Evolutionary conservation across 2,797 vertebrate genomes (phyloP).

Genomic region (Phyllotis vaccarum): DNA sequence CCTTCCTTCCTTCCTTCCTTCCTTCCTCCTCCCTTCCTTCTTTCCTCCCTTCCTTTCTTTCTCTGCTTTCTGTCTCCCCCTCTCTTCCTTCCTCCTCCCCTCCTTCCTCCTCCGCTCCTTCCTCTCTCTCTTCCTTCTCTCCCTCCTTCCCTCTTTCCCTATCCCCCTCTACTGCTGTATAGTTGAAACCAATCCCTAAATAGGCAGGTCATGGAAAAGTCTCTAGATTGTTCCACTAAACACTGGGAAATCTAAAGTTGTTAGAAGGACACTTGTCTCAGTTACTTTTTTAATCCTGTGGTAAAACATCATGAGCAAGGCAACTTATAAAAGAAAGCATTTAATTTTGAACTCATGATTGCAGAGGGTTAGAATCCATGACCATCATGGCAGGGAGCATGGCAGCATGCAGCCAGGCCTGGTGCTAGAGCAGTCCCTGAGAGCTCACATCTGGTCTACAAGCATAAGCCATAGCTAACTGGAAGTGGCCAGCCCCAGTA

Average conservation of each 20-base stretch:
- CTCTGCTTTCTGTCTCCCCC: too few species aligned
- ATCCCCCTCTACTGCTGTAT: background rate
- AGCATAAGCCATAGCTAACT: background rate
- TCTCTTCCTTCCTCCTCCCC: too few species aligned
- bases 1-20: too few species aligned
- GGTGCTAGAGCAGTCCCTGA: background rate
- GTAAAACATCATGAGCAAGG: background rate
- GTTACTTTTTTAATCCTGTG: background rate
- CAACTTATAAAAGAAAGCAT: background rate
- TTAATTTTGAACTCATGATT: background rate
- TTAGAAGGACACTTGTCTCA: background rate
- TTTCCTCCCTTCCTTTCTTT: background rate
- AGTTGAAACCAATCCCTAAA: background rate
- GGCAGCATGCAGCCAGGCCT: background rate
- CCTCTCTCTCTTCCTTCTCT: too few species aligned
- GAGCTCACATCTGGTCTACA: background rate
- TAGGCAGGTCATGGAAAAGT: background rate
- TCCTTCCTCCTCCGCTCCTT: too few species aligned
- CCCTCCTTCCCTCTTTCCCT: background rate
- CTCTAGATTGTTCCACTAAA: conserved; percentile 19
- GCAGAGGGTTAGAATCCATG: background rate
- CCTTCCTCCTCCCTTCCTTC: too few species aligned
- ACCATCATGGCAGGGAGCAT: background rate
- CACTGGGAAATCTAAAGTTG: background rate
- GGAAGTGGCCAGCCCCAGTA: background rate